phyloP scores from a whole-genome alignment of 2,113 vertebrate species.

The Athene cunicularia region DNA sequence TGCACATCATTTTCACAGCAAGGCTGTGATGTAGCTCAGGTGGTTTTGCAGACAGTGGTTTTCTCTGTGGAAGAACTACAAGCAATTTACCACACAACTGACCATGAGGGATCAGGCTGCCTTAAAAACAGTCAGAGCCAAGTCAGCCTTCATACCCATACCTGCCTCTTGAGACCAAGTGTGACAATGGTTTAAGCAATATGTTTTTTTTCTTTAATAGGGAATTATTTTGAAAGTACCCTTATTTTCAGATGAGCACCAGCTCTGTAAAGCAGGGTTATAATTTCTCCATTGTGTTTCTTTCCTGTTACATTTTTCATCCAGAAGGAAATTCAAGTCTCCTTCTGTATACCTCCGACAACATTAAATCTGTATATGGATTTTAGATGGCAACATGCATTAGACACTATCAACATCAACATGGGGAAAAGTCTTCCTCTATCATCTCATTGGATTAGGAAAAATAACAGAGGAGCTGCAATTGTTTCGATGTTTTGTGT shows the following conservation, averaged over 20 bases:
- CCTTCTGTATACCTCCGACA: neutral
- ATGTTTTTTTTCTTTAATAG: neutral
- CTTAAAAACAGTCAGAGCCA: neutral
- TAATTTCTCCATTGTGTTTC: neutral
- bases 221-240: neutral
- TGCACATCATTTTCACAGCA: neutral
- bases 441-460: neutral
- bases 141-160: neutral
- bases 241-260: neutral
- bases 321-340: neutral
- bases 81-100: neutral
- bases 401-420: neutral
- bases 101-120: neutral
- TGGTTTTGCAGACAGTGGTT: neutral
- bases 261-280: neutral
- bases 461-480: conserved; percentile 12
- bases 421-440: neutral
- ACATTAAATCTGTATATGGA: neutral
- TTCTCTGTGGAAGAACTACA: neutral
- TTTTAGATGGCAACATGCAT: neutral
- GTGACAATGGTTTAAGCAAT: neutral
- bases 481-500: neutral
- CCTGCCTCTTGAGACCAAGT: neutral
- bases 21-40: neutral
- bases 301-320: neutral